phyloP scores from a whole-genome alignment of 2,888 invertebrate genomes.

The Zele albiditarsus region DNA sequence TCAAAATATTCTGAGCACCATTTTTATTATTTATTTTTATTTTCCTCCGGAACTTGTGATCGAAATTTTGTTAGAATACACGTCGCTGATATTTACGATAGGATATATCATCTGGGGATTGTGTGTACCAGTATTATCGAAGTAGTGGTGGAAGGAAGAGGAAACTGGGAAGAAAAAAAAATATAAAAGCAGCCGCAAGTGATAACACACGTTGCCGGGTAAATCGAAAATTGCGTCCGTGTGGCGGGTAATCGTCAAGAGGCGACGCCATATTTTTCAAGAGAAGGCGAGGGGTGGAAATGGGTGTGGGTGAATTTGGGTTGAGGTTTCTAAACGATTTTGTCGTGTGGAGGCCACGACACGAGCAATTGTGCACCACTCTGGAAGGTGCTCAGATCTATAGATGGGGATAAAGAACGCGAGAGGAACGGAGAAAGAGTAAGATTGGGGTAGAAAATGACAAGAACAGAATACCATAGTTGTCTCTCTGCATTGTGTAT shows the following conservation, averaged over 20 bases:
- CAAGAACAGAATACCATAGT: slow-evolving; percentile 16
- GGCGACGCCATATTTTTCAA: slow-evolving; percentile 18
- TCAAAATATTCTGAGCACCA: neutral
- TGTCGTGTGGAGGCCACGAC: slow-evolving; percentile 7
- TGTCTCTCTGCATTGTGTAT: slow-evolving; percentile 35
- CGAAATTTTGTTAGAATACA: neutral
- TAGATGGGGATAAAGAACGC: neutral
- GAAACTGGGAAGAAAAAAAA: neutral
- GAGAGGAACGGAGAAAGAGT: slow-evolving; percentile 17
- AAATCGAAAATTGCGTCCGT: slow-evolving; percentile 26
- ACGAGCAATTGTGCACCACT: slow-evolving; percentile 22
- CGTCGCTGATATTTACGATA: neutral
- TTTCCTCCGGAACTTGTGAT: neutral
- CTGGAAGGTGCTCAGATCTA: slow-evolving; percentile 18
- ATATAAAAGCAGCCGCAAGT: neutral
- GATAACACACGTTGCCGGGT: slow-evolving; percentile 4
- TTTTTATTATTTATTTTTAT: neutral
- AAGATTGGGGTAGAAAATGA: slow-evolving; percentile 28
- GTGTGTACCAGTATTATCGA: neutral
- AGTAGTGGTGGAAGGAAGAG: neutral
- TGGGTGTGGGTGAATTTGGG: slow-evolving; percentile 7
- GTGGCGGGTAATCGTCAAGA: slow-evolving; percentile 24
- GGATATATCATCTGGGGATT: neutral
- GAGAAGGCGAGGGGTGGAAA: slow-evolving; percentile 7
- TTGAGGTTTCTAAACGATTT: slow-evolving; percentile 18